phyloP scores from a whole-genome alignment of 2,888 invertebrate species.

The Arctia plantaginis region DNA sequence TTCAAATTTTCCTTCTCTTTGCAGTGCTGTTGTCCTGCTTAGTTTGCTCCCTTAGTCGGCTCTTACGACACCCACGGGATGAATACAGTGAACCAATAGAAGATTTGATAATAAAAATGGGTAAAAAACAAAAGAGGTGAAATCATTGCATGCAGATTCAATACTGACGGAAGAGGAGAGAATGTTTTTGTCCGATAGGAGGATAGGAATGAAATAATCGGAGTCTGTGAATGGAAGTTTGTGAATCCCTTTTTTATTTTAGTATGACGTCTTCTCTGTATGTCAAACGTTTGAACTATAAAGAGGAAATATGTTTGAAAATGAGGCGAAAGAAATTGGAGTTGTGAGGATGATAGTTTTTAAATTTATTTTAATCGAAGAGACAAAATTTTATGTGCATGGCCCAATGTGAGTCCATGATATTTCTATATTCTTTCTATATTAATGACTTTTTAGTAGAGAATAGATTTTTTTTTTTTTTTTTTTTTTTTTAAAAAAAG shows the following conservation, averaged over 20 bases:
- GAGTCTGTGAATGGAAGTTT: conserved; percentile 36
- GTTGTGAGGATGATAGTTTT: neutral
- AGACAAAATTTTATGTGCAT: neutral
- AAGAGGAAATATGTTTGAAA: conserved; percentile 4
- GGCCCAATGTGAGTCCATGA: no score
- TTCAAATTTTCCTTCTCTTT: no score
- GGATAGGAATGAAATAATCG: conserved; percentile 19
- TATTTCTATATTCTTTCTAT: no score
- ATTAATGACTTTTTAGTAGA: no score
- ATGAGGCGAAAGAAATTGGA: conserved; percentile 7
- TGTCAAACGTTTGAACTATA: conserved; percentile 19
- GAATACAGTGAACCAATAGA: conserved; percentile 11
- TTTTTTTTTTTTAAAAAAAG: no score
- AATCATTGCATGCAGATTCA: conserved; percentile 19
- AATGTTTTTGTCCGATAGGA: conserved; percentile 28
- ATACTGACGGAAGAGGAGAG: neutral
- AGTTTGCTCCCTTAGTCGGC: no score
- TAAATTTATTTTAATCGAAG: neutral
- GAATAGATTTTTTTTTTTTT: neutral
- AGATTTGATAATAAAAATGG: conserved; percentile 14
- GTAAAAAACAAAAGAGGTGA: conserved; percentile 19
- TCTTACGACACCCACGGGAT: no score
- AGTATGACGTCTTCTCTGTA: conserved; percentile 21
- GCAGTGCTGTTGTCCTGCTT: no score
- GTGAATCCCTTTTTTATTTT: conserved; percentile 32